Conservation (phyloP, 1,140 invertebrate genomes). For the Drosophila sp. region DNA sequence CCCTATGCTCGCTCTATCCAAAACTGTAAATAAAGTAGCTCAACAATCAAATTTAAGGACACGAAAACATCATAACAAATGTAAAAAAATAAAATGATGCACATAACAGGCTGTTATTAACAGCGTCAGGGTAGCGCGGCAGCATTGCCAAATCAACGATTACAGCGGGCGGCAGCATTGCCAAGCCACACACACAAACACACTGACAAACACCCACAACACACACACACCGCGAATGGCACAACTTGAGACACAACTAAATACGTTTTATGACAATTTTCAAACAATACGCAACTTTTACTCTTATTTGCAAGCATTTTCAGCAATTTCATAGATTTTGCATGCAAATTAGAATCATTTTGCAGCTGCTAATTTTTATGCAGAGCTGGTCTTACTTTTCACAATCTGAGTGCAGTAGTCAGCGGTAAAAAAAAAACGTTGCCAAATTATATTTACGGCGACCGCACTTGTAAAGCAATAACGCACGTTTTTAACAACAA, state of each 20-base stretch:
- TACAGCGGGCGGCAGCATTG: constrained; percentile 68
- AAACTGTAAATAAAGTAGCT: constrained; percentile 20
- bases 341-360: constrained; percentile 16
- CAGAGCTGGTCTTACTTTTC: constrained; percentile 55
- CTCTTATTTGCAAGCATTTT: not conserved
- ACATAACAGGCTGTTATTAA: too few species aligned
- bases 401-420: constrained; percentile 39
- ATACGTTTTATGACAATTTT: constrained; percentile 13
- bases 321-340: constrained; percentile 26
- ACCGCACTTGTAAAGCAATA: constrained; percentile 34
- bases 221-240: not conserved
- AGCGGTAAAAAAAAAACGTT: constrained; percentile 51
- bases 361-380: constrained; percentile 51
- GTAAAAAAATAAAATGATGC: constrained; percentile 29
- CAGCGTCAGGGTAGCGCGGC: constrained; percentile 39
- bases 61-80: too few species aligned
- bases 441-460: constrained; percentile 39
- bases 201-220: not conserved
- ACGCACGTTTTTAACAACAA: constrained; percentile 16
- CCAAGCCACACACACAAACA: constrained; percentile 55
- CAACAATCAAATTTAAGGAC: not conserved
- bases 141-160: constrained; percentile 71
- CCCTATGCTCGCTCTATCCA: not conserved
- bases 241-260: constrained; percentile 32
- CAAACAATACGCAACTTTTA: not conserved